A percentile compares a stretch with the other conserved stretches of the same genome.
Evolutionary conservation across 2,888 invertebrate species (phyloP).

Genomic region (Augiades crinisus): DNA sequence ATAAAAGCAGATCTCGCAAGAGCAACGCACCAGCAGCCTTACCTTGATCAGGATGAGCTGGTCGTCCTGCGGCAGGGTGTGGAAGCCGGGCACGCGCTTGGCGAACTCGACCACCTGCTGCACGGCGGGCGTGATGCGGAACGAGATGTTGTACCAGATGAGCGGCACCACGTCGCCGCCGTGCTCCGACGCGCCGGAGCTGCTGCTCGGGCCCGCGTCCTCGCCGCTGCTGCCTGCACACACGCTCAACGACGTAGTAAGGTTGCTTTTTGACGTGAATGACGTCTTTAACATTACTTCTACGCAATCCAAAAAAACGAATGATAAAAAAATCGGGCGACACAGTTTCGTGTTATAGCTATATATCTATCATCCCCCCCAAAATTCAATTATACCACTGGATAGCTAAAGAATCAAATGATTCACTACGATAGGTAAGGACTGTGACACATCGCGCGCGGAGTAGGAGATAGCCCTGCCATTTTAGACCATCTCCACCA

Average conservation of each 20-base stretch:
- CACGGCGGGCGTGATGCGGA: conserved; percentile 93
- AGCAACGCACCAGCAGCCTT: too few relatives aligned
- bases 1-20: too few relatives aligned
- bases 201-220: conserved; percentile 64
- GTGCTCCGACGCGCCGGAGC: conserved; percentile 32
- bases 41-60: conserved; percentile 97
- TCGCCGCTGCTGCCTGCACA: conserved; percentile 75
- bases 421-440: not conserved
- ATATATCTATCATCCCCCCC: not conserved
- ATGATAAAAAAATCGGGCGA: not conserved
- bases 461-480: conserved; percentile 1
- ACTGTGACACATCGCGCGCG: not conserved
- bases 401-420: not conserved
- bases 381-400: not conserved
- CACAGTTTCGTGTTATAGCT: not conserved
- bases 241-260: not conserved
- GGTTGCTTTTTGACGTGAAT: not conserved
- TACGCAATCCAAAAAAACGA: not conserved
- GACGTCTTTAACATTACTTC: not conserved
- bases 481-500: too few relatives aligned
- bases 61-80: conserved; percentile 95
- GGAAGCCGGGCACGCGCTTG: conserved; percentile 96
- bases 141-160: conserved; percentile 94
- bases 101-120: conserved; percentile 98
- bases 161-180: conserved; percentile 89